phyloP scores from a whole-genome alignment of 2,797 vertebrate species.

The Halcyon leucocephala region DNA sequence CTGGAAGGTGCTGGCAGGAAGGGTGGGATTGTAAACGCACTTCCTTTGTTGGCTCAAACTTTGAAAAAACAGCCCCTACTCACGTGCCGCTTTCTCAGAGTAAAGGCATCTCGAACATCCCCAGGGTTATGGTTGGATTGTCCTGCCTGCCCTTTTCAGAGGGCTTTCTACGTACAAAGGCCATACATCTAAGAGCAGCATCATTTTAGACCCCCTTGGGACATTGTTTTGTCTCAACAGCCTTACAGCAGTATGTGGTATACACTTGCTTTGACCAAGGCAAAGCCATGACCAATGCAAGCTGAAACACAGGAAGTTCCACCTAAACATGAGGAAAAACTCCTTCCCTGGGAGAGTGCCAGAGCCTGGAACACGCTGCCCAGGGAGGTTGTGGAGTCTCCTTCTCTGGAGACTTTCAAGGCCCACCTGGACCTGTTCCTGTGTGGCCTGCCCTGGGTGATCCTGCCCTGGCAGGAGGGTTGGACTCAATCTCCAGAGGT shows the following conservation, averaged over 20 bases:
- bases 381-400: no score
- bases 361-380: no score
- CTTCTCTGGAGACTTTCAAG: no score
- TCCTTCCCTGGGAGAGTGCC: no score
- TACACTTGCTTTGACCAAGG: neutral
- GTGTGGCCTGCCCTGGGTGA: no score
- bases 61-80: neutral
- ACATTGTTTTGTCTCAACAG: neutral
- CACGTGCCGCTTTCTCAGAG: neutral
- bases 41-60: neutral
- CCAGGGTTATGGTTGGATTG: neutral
- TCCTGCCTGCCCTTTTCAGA: neutral
- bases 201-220: no score
- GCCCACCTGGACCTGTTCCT: no score
- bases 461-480: no score
- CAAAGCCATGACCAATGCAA: no score
- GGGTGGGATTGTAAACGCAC: neutral
- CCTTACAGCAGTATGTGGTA: neutral
- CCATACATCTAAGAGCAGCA: neutral
- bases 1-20: slow-evolving; percentile 51
- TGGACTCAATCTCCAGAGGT: no score
- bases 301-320: no score
- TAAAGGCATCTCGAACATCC: neutral
- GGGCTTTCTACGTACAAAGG: neutral
- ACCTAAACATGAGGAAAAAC: no score